These are phyloP conservation scores for Hippocampus barbouri DNA, from an alignment of 2,113 vertebrate genomes.

Conservation along the genomic window DNA sequence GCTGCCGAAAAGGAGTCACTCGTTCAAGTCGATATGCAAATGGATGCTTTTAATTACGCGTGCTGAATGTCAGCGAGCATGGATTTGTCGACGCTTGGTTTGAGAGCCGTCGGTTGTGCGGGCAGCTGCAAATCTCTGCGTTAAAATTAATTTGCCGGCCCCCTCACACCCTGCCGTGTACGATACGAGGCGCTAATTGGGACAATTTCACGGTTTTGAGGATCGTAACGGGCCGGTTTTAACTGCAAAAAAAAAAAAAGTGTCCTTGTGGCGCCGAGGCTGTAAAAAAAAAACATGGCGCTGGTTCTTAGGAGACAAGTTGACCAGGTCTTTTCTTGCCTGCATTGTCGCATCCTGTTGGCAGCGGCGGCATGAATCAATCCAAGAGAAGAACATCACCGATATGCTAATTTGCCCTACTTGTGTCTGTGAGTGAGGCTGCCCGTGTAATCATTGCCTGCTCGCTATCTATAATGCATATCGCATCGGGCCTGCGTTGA, in stretches of 20 bases:
- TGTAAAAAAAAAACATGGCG: constrained; percentile 27
- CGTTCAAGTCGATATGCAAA: constrained; percentile 64
- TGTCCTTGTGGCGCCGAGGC: constrained; percentile 45
- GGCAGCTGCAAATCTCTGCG: background rate
- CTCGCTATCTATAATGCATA: constrained; percentile 27
- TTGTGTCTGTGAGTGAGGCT: constrained; percentile 11
- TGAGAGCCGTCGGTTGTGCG: too few relatives aligned
- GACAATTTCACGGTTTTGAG: too few relatives aligned
- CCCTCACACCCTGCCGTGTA: too few relatives aligned
- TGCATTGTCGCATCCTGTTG: constrained; percentile 22
- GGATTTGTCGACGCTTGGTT: too few relatives aligned
- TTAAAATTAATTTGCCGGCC: background rate
- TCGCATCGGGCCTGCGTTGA: constrained; percentile 28
- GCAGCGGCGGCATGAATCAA: constrained; percentile 32
- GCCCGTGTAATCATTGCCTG: constrained; percentile 15
- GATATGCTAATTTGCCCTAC: constrained; percentile 29
- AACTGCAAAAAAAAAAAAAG: background rate
- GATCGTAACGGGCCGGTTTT: too few relatives aligned
- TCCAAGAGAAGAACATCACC: constrained; percentile 22
- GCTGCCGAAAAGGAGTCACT: constrained; percentile 23
- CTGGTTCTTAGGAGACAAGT: constrained; percentile 16
- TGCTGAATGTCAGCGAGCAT: too few relatives aligned
- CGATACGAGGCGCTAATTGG: too few relatives aligned
- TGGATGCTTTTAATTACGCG: background rate
- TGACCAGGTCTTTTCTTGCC: background rate